Evolutionary conservation across 1,140 invertebrate genomes (phyloP).

Genomic region (Pseudomyrmex flavicornis): DNA sequence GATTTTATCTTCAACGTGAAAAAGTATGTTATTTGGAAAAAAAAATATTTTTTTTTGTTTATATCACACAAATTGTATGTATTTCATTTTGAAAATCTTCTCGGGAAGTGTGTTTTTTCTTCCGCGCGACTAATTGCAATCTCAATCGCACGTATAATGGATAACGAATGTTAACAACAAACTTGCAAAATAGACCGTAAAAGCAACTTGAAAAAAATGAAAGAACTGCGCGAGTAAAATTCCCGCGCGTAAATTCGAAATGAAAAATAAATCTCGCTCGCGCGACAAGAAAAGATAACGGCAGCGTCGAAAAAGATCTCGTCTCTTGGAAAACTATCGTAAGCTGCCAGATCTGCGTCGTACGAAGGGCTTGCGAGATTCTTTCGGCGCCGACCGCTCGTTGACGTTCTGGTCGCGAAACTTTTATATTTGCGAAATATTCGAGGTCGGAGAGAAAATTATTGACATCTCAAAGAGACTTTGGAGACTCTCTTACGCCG

Average conservation of each 20-base stretch:
- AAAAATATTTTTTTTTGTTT: no score
- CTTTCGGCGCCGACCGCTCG: conserved; percentile 48
- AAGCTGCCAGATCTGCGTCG: conserved; percentile 37
- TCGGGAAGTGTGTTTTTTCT: not conserved
- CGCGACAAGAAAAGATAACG: not conserved
- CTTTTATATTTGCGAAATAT: conserved; percentile 72
- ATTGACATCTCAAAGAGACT: conserved; percentile 19
- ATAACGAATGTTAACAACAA: conserved; percentile 13
- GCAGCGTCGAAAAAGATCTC: conserved; percentile 16
- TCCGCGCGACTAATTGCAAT: no score
- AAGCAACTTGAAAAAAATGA: not conserved
- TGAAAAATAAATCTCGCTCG: conserved; percentile 74
- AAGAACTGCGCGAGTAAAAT: conserved; percentile 3
- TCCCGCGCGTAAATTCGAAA: conserved; percentile 65
- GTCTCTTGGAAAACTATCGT: conserved; percentile 65
- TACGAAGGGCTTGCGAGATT: conserved; percentile 31
- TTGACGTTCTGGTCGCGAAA: conserved; percentile 31
- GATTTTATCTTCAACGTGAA: not conserved
- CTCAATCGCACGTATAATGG: not conserved
- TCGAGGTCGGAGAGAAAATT: conserved; percentile 34
- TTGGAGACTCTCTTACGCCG: not conserved
- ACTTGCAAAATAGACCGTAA: not conserved
- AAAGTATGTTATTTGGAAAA: no score
- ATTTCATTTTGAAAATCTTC: not conserved
- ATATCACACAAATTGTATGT: no score